Base-by-base conservation (phyloP, 2,797 vertebrate genomes). In the Gephyroberyx darwinii region DNA sequence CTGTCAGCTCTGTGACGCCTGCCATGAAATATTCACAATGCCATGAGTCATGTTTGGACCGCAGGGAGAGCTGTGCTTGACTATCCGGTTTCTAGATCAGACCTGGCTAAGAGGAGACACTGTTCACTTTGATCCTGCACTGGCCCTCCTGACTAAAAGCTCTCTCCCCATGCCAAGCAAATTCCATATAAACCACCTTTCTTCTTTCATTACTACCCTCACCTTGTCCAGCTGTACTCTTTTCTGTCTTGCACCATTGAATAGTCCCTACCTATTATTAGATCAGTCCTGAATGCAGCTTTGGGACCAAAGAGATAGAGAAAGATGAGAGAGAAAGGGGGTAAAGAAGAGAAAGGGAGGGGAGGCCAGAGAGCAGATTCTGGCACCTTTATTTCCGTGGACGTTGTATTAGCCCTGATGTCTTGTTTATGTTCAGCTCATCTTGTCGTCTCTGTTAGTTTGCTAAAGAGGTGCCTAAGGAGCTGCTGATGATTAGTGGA, bases 1-100 rank as follows among this genome's bases (percentile, higher is more conserved):
- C 86, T 83, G 77, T 87, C 89, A 87, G 86, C 81, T 81, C 78
- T 73, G 74, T 77, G 73, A 84, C 62, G 62, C 79, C 85, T 72
- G 72, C 58, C 83, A 90, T 92, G 84, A 90, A 92, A 92, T 90
- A 92, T 90, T 91, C 85, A 88, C 84, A 67, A 80, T 77, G 65
- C 77, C 70, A 54, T 77, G 82, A 90, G 84, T 90, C 87, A 82
- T 83, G 86, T 88, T 85, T 83, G 80, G 71, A 76, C 86, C 63
- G 70, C 75, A 64, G 69, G 86, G 64, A 83, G 79, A 85, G 55
- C 65, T 55, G 17, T 45, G 81, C 80, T 78, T 50, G 39, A 80
- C 87, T 69, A 64, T 78, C 73, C 80, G 81, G 83, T 85, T 86
- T 66, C 55, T 71, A 68, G 77, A 88, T 90, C 85, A 84, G 84